Evolutionary conservation across 2,888 invertebrate species (phyloP).

Genomic region (Vandiemenella viatica): DNA sequence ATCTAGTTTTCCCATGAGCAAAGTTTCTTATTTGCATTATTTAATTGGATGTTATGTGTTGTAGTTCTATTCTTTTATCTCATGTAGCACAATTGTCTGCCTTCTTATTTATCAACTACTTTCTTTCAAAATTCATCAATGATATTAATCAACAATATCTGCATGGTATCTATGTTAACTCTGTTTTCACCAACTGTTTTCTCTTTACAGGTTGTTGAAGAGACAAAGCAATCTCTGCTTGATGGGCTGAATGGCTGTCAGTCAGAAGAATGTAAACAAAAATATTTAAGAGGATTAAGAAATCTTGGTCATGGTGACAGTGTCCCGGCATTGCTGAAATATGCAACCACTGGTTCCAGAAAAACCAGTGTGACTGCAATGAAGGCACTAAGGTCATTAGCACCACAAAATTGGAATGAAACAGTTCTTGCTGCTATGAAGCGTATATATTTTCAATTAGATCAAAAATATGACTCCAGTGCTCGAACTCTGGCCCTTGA

Average conservation of each 20-base stretch:
- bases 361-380: slow-evolving; percentile 47
- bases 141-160: too few relatives aligned
- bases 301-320: slow-evolving; percentile 48
- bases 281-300: slow-evolving; percentile 49
- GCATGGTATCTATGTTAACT: too few relatives aligned
- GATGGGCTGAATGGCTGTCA: slow-evolving; percentile 35
- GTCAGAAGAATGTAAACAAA: slow-evolving; percentile 39
- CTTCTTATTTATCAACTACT: too few relatives aligned
- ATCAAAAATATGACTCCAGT: slow-evolving; percentile 47
- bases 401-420: slow-evolving; percentile 26
- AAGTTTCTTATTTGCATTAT: too few relatives aligned
- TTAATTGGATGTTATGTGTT: too few relatives aligned
- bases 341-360: slow-evolving; percentile 35
- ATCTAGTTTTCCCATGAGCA: too few relatives aligned
- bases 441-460: slow-evolving; percentile 43
- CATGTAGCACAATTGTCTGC: too few relatives aligned
- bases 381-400: slow-evolving; percentile 45
- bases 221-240: slow-evolving; percentile 26
- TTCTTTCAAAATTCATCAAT: too few relatives aligned
- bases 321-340: slow-evolving; percentile 41
- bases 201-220: slow-evolving; percentile 25
- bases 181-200: not conserved
- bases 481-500: slow-evolving; percentile 55
- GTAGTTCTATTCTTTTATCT: too few relatives aligned
- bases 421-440: slow-evolving; percentile 33